Percentiles rank a stretch among this genome's conserved stretches.
These are phyloP conservation scores for Seriola aureovittata DNA, from an alignment of 2,113 vertebrate species.

Conservation along the genomic window DNA sequence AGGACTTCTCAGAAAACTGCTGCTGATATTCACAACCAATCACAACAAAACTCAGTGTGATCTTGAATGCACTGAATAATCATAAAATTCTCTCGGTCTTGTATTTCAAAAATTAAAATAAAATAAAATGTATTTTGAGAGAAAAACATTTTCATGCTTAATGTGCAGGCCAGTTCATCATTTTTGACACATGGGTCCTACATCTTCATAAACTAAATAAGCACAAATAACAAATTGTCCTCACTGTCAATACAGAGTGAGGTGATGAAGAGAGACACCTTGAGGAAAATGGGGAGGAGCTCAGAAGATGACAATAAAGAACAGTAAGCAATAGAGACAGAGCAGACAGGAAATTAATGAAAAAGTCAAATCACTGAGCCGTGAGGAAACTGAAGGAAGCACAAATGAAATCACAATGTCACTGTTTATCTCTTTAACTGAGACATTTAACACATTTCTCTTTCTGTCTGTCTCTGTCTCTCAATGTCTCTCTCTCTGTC, in stretches of 20 bases:
- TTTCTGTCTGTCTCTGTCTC: background rate
- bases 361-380: slow-evolving; percentile 3
- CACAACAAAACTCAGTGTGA: background rate
- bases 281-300: slow-evolving; percentile 5
- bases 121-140: background rate
- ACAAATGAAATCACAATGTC: background rate
- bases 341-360: slow-evolving; percentile 2
- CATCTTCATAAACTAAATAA: background rate
- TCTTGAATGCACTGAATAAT: background rate
- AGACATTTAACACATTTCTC: no score
- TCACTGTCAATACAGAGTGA: background rate
- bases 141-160: background rate
- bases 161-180: background rate
- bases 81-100: background rate
- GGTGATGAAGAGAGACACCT: background rate
- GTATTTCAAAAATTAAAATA: background rate
- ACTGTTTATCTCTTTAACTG: background rate
- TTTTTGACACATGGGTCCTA: background rate
- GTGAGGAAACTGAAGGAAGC: slow-evolving; percentile 5
- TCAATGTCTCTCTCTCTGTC: background rate
- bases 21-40: background rate
- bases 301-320: no score
- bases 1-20: no score
- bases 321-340: background rate
- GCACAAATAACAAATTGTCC: background rate